Percentiles rank a stretch among this genome's conserved stretches.
Conservation (phyloP, 2,888 invertebrate species). For the Sepiola atlantica region DNA sequence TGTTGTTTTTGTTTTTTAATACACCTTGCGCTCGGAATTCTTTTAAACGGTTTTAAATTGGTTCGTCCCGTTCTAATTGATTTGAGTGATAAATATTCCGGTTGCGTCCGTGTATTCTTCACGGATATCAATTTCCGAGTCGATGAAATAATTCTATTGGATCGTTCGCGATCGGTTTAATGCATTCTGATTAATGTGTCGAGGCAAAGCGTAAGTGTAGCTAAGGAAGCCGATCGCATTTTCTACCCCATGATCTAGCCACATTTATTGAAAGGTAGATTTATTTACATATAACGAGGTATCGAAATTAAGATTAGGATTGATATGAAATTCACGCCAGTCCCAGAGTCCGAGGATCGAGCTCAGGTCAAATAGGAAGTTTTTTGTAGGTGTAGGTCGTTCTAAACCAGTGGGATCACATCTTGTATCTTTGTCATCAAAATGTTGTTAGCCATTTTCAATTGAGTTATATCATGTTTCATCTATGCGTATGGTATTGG, state of each 20-base stretch:
- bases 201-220: neutral
- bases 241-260: neutral
- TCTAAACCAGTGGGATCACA: too few relatives aligned
- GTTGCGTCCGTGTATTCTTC: neutral
- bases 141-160: neutral
- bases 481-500: too few relatives aligned
- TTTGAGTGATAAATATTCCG: neutral
- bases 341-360: too few relatives aligned
- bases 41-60: neutral
- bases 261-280: neutral
- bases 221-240: neutral
- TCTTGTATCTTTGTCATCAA: too few relatives aligned
- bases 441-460: too few relatives aligned
- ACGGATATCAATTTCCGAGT: neutral
- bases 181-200: neutral
- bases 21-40: neutral
- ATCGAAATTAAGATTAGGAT: neutral
- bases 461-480: too few relatives aligned
- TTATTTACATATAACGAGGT: neutral
- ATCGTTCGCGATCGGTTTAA: neutral
- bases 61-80: neutral
- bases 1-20: neutral
- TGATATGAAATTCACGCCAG: neutral
- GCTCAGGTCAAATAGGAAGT: too few relatives aligned
- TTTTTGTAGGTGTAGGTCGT: too few relatives aligned